Evolutionary conservation across 2,888 invertebrate genomes (phyloP).

Genomic region (Lamproptera curius): DNA sequence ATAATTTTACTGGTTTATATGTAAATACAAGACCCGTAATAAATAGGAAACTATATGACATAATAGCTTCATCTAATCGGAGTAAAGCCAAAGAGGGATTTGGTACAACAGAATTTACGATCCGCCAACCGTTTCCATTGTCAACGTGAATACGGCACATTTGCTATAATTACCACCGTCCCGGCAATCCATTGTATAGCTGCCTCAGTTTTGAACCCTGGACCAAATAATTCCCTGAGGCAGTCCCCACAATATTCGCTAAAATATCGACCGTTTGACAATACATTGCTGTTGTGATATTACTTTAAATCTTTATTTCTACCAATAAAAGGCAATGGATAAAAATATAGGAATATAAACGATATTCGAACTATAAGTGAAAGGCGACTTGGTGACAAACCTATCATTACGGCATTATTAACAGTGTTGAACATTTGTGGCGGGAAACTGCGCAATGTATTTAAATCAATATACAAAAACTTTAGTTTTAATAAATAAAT

Average conservation of each 20-base stretch:
- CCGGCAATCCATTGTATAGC: slow-evolving; percentile 63
- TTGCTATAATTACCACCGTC: slow-evolving; percentile 67
- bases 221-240: slow-evolving; percentile 38
- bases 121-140: slow-evolving; percentile 43
- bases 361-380: slow-evolving; percentile 15
- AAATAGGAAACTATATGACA: too few species aligned
- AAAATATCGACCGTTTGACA: slow-evolving; percentile 12
- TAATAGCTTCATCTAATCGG: slow-evolving; percentile 21
- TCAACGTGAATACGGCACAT: slow-evolving; percentile 61
- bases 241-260: slow-evolving; percentile 21
- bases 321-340: slow-evolving; percentile 34
- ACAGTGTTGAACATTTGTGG: slow-evolving; percentile 57
- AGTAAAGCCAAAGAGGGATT: slow-evolving; percentile 31
- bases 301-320: background rate
- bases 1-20: too few species aligned
- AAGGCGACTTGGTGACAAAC: slow-evolving; percentile 57
- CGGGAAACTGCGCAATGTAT: slow-evolving; percentile 46
- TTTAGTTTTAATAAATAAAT: too few species aligned
- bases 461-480: too few species aligned
- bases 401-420: slow-evolving; percentile 71
- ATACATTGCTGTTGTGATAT: slow-evolving; percentile 33
- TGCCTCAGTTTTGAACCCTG: slow-evolving; percentile 47
- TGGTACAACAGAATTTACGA: slow-evolving; percentile 30
- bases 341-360: background rate
- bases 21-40: too few species aligned